Conservation (phyloP, 2,888 invertebrate species). For the Orthosia incerta region DNA sequence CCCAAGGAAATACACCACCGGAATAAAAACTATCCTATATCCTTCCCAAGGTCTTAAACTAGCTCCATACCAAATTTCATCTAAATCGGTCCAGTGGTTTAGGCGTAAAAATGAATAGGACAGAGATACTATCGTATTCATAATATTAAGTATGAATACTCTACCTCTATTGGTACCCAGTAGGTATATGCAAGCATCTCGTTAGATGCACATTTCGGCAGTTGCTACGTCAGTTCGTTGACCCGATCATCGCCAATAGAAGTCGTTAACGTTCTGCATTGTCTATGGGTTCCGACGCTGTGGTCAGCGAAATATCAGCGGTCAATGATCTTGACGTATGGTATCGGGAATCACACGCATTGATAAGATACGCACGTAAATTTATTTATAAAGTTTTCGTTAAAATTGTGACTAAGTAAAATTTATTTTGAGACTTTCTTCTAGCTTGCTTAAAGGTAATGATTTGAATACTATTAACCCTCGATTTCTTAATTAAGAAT, state of each 20-base stretch:
- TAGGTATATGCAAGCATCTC: constrained; percentile 36
- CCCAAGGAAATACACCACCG: too few species aligned
- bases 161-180: not conserved
- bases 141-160: too few species aligned
- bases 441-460: not conserved
- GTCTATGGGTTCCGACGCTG: constrained; percentile 66
- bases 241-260: constrained; percentile 53
- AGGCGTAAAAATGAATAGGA: too few species aligned
- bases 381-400: not conserved
- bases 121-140: too few species aligned
- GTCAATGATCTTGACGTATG: constrained; percentile 74
- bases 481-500: too few species aligned
- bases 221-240: constrained; percentile 52
- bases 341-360: constrained; percentile 72
- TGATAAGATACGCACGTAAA: constrained; percentile 65
- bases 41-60: too few species aligned
- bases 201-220: constrained; percentile 60
- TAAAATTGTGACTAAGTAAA: not conserved
- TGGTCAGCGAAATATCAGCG: constrained; percentile 69
- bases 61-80: too few species aligned
- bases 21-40: too few species aligned
- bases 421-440: not conserved
- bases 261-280: constrained; percentile 62
- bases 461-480: too few species aligned
- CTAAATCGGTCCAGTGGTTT: too few species aligned